Percentiles rank a stretch among this genome's conserved stretches.
Evolutionary conservation across 2,797 vertebrate genomes (phyloP).

Genomic region (Decapterus maruadsi): DNA sequence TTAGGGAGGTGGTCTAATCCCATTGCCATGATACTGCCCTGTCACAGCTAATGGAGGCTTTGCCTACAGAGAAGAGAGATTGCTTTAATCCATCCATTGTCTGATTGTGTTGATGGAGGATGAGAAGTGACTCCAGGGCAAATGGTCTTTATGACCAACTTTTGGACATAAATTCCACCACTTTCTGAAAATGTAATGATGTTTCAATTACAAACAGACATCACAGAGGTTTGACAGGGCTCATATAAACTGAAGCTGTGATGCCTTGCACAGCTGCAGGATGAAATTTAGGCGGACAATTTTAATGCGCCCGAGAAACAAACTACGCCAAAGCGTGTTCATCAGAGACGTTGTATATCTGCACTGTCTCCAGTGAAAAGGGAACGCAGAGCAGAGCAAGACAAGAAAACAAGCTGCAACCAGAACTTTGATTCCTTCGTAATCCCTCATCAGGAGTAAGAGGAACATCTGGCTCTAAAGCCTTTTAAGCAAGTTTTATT

Average conservation of each 20-base stretch:
- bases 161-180: slow-evolving; percentile 33
- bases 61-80: slow-evolving; percentile 67
- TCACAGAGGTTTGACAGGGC: not conserved
- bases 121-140: slow-evolving; percentile 53
- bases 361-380: slow-evolving; percentile 13
- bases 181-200: slow-evolving; percentile 25
- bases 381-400: slow-evolving; percentile 36
- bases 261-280: slow-evolving; percentile 8
- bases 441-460: slow-evolving; percentile 82
- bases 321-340: slow-evolving; percentile 8
- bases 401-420: slow-evolving; percentile 58
- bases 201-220: slow-evolving; percentile 43
- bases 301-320: not conserved
- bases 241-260: slow-evolving; percentile 1
- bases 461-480: slow-evolving; percentile 85
- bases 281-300: slow-evolving; percentile 5
- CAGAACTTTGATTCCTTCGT: slow-evolving; percentile 76
- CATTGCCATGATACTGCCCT: slow-evolving; percentile 67
- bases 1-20: slow-evolving; percentile 81
- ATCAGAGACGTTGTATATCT: slow-evolving; percentile 23
- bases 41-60: slow-evolving; percentile 76
- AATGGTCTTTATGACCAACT: slow-evolving; percentile 42
- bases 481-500: slow-evolving; percentile 85
- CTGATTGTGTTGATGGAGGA: slow-evolving; percentile 71
- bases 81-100: slow-evolving; percentile 80